phyloP scores from a whole-genome alignment of 2,888 invertebrate species.

The Eupithecia subfuscata region DNA sequence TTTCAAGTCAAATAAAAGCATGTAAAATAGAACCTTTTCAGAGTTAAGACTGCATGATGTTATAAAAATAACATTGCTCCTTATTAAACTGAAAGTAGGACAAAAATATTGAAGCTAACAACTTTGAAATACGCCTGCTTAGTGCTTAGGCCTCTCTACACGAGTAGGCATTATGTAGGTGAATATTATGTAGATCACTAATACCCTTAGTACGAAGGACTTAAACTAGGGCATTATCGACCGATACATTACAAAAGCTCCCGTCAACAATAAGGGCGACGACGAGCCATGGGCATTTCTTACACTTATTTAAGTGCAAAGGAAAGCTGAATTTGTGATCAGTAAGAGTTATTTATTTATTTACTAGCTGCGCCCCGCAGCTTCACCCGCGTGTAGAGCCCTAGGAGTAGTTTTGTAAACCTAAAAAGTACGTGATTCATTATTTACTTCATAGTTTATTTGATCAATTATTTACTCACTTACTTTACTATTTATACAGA shows the following conservation, averaged over 20 bases:
- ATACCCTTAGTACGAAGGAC: slow-evolving; percentile 5
- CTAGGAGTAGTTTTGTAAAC: too few relatives aligned
- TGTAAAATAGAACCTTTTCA: neutral
- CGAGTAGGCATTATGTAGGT: neutral
- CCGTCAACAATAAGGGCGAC: neutral
- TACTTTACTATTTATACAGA: too few relatives aligned
- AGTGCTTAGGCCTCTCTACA: neutral
- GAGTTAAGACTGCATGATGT: neutral
- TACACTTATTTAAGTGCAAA: neutral
- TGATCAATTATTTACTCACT: too few relatives aligned
- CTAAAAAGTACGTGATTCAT: too few relatives aligned
- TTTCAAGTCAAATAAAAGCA: too few relatives aligned
- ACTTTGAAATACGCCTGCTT: neutral
- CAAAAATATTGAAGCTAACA: neutral
- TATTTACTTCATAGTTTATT: too few relatives aligned
- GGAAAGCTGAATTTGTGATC: neutral
- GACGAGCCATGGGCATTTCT: neutral
- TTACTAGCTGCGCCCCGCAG: too few relatives aligned
- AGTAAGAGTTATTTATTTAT: neutral
- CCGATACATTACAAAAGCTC: slow-evolving; percentile 3
- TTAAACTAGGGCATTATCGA: slow-evolving; percentile 34
- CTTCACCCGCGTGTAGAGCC: too few relatives aligned
- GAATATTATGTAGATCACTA: neutral
- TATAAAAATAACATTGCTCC: neutral
- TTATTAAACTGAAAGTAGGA: neutral